Conservation (phyloP, 2,113 vertebrate species). For the Physeter macrocephalus region DNA sequence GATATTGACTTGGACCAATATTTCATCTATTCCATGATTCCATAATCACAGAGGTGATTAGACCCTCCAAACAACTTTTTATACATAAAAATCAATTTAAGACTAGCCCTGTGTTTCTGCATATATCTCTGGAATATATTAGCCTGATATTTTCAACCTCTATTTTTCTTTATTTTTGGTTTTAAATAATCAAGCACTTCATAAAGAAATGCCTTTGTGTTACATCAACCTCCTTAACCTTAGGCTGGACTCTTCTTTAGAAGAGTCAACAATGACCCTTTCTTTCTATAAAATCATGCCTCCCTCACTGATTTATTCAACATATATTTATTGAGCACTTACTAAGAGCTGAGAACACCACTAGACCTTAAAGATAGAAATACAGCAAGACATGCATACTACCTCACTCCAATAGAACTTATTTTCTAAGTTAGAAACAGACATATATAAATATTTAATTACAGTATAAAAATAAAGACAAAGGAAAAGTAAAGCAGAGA, state of each 20-base stretch:
- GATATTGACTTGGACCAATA: neutral
- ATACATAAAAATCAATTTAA: neutral
- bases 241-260: neutral
- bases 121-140: neutral
- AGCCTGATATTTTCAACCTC: neutral
- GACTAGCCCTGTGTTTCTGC: neutral
- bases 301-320: neutral
- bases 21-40: neutral
- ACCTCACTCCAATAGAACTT: neutral
- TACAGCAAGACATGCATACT: neutral
- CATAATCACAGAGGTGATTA: neutral
- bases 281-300: neutral
- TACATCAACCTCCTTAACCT: neutral
- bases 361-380: neutral
- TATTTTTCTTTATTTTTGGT: neutral
- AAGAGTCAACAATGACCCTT: neutral
- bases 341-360: neutral
- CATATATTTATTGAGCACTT: neutral
- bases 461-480: neutral
- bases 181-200: neutral
- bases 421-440: neutral
- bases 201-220: neutral
- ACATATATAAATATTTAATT: neutral
- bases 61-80: neutral
- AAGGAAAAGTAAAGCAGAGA: neutral